phyloP scores from a whole-genome alignment of 2,113 vertebrate species.

The Stegastes partitus region DNA sequence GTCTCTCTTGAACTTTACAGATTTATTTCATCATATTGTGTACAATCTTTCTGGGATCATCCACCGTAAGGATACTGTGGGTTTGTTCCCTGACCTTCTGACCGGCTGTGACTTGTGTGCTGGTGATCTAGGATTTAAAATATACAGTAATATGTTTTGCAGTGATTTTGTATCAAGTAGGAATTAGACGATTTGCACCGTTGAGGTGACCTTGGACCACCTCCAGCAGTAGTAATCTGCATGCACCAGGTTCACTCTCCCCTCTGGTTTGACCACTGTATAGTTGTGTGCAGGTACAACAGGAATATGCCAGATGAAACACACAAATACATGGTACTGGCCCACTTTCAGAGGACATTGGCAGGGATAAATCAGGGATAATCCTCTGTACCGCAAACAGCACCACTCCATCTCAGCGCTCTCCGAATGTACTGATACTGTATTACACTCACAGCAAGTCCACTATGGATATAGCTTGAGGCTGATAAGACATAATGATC shows the following conservation, averaged over 20 bases:
- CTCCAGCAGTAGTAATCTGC: neutral
- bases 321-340: conserved; percentile 33
- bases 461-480: conserved; percentile 10
- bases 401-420: conserved; percentile 28
- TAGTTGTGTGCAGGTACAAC: conserved; percentile 25
- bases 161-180: conserved; percentile 8
- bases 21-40: neutral
- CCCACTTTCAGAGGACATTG: conserved; percentile 56
- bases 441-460: conserved; percentile 24
- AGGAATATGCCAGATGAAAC: conserved; percentile 20
- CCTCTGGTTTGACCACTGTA: conserved; percentile 10
- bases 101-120: conserved; percentile 1
- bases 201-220: conserved; percentile 32
- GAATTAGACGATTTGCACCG: neutral
- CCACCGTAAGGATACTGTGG: neutral
- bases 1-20: neutral
- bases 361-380: conserved; percentile 54
- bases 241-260: neutral
- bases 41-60: neutral
- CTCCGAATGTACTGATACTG: conserved; percentile 5
- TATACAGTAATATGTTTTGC: neutral
- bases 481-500: conserved; percentile 22
- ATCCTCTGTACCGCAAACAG: conserved; percentile 53
- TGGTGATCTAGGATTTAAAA: conserved; percentile 15
- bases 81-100: conserved; percentile 6